Conservation (phyloP, 2,888 invertebrate species). For the Volucella zonaria region DNA sequence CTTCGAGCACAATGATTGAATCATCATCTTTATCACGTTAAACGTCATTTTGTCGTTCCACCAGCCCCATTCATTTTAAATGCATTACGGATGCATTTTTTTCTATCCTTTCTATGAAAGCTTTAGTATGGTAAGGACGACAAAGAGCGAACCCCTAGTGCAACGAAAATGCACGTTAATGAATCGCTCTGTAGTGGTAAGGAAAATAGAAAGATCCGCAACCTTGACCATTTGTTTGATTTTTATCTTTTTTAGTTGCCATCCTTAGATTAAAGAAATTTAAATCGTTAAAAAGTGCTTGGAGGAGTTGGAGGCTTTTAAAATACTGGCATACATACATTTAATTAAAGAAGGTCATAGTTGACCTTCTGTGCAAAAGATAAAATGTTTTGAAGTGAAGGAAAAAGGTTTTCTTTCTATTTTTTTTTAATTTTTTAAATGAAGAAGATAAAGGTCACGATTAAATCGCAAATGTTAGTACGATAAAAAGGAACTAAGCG, state of each 20-base stretch:
- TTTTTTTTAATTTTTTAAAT: no score
- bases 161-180: background rate
- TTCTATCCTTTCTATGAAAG: background rate
- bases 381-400: no score
- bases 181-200: background rate
- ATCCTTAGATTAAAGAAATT: constrained; percentile 2
- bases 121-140: background rate
- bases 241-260: background rate
- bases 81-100: constrained; percentile 6
- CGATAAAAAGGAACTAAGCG: no score
- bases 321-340: no score
- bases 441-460: no score
- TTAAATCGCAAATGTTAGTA: no score
- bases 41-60: constrained; percentile 15
- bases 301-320: no score
- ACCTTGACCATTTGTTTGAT: constrained; percentile 23
- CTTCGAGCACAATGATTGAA: no score
- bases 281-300: background rate
- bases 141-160: background rate
- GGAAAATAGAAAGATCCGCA: background rate
- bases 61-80: constrained; percentile 16
- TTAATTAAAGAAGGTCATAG: no score
- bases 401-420: no score
- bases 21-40: no score
- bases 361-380: no score